Base-by-base conservation (phyloP, 1,140 invertebrate genomes). In the Bombus picipes region DNA sequence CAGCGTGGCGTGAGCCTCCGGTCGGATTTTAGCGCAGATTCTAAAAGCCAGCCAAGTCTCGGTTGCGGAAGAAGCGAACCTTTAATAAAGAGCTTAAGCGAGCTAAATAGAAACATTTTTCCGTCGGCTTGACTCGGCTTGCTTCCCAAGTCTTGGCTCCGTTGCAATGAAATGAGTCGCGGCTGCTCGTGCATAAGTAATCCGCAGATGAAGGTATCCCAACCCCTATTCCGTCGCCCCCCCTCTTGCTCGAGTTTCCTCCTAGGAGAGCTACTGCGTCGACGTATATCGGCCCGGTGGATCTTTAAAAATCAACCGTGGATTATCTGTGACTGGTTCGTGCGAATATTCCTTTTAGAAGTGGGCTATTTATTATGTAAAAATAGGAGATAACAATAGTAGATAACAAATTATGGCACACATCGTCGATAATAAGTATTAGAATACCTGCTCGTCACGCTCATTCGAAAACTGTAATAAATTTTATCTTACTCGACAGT, bases 51-150 rank as follows among this genome's bases (percentile, higher is more conserved):
- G 84, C 83, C 83, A 72, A 81, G 84, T 81, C 83, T 84, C 83
- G 62, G 77, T 75, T 79, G 41, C 76, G 78, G 85, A 90, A 91
- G 87, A 91, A 88, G 90, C 86, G 88, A 91, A 92, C 89, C 92
- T 93, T 94, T 93, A 93, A 93, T 94, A 94, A 94, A 94, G 92
- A 92, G 94, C 93, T 94, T 92, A 93, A 94, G 89, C 87, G 84
- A 87, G 91, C 93, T 94, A 94, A 94, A 94, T 94, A 94, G 94
- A 94, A 95, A 94, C 94, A 94, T 94, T 94, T 94, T 92, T 94
- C 91, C 92, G 89, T 92, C 85, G 91, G 90, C 91, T 92, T 91
- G 87, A 85, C 89, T 93, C 89, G 72, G 53, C 76, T 90, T 70
- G 75, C 83, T 83, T 87, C 83, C 78, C 89, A 80, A 85, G 79